Evolutionary conservation across 2,113 vertebrate genomes (phyloP).

Genomic region (Poicephalus gulielmi): DNA sequence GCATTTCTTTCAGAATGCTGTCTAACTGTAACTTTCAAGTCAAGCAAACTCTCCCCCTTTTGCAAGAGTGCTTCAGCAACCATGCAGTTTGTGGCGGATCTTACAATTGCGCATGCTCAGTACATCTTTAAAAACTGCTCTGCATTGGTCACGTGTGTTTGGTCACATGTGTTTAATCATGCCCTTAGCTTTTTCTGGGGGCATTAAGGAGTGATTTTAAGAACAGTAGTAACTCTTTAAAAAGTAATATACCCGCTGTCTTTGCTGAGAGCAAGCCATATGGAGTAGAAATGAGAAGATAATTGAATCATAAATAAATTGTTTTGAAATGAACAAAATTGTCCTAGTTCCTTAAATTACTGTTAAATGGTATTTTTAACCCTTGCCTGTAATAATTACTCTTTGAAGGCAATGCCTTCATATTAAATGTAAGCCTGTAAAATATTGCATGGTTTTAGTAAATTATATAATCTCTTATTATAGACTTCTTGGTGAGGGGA

Average conservation of each 20-base stretch:
- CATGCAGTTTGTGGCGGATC: not conserved
- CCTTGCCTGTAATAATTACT: not conserved
- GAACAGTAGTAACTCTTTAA: conserved; percentile 22
- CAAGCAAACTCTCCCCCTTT: not conserved
- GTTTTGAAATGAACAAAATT: conserved; percentile 36
- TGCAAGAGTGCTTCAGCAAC: not conserved
- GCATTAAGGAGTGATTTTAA: conserved; percentile 34
- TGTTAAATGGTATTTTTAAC: not conserved
- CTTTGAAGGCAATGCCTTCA: not conserved
- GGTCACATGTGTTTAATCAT: not conserved
- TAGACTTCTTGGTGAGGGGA: not conserved
- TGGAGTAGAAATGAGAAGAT: conserved; percentile 22
- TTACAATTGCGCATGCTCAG: not conserved
- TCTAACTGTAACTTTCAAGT: not conserved
- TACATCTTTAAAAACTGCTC: not conserved
- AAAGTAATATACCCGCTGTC: conserved; percentile 41
- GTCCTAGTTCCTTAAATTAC: conserved; percentile 22
- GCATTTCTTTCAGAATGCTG: not conserved
- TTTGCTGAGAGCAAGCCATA: not conserved
- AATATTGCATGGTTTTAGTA: not conserved
- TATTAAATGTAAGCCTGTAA: not conserved
- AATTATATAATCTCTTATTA: not conserved
- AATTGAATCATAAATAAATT: conserved; percentile 47
- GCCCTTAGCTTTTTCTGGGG: conserved; percentile 5
- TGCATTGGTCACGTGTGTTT: not conserved